Evolutionary conservation across 2,888 invertebrate species (phyloP).

Genomic region (Pilophorus perplexus): DNA sequence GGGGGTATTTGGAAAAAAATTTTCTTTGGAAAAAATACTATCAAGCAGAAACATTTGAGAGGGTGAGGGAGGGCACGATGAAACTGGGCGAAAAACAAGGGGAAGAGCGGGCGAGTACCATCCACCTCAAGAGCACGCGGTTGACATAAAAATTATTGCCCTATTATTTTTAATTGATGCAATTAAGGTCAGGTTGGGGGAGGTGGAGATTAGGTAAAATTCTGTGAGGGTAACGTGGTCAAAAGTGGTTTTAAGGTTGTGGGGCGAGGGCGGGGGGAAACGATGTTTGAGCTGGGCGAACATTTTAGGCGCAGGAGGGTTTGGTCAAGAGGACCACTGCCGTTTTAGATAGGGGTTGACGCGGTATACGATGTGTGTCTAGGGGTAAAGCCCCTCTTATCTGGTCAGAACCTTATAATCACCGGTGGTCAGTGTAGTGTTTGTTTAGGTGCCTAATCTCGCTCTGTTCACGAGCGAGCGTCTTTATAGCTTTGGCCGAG

Average conservation of each 20-base stretch:
- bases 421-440: conserved; percentile 1
- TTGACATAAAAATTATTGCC: conserved; percentile 37
- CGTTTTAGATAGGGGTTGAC: conserved; percentile 39
- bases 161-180: conserved; percentile 37
- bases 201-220: conserved; percentile 23
- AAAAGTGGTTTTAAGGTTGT: too few species aligned
- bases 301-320: too few species aligned
- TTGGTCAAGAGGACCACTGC: conserved; percentile 39
- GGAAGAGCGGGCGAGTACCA: too few species aligned
- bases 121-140: too few species aligned
- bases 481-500: conserved; percentile 30
- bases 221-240: not conserved
- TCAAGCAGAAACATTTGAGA: too few species aligned
- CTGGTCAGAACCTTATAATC: conserved; percentile 34
- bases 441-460: conserved; percentile 37
- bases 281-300: not conserved
- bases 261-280: conserved; percentile 5
- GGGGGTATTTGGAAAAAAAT: too few species aligned
- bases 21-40: too few species aligned
- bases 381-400: conserved; percentile 35
- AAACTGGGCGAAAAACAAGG: too few species aligned
- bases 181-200: conserved; percentile 35
- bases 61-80: too few species aligned
- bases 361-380: conserved; percentile 40
- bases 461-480: conserved; percentile 26